Conservation (phyloP, 2,888 invertebrate genomes). For the Apamea anceps region DNA sequence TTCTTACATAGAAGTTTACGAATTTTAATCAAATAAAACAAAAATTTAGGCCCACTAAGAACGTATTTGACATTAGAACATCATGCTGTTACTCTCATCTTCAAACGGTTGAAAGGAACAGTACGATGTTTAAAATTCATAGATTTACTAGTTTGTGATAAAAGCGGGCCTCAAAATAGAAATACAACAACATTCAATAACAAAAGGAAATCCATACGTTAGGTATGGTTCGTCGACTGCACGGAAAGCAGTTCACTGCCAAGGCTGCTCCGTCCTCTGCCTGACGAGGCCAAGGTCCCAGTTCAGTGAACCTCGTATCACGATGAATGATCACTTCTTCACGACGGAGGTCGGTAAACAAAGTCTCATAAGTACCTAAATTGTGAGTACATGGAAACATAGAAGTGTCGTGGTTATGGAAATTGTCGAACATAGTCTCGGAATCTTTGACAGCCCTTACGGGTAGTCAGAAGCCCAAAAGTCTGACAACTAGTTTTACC, state of each 20-base stretch:
- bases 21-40: background rate
- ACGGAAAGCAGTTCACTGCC: conserved; percentile 48
- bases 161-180: background rate
- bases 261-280: conserved; percentile 48
- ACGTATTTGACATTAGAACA: background rate
- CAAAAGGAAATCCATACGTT: background rate
- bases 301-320: conserved; percentile 49
- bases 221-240: background rate
- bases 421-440: background rate
- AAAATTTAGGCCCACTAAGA: background rate
- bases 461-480: too few species aligned
- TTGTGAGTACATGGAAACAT: background rate
- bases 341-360: conserved; percentile 17
- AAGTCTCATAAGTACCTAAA: background rate
- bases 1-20: background rate
- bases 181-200: background rate
- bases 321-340: conserved; percentile 18
- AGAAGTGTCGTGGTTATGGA: background rate
- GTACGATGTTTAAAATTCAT: background rate
- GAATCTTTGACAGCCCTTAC: too few species aligned
- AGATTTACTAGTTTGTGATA: background rate
- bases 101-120: background rate
- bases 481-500: too few species aligned
- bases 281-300: conserved; percentile 50
- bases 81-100: background rate